Base-by-base conservation (phyloP, 2,113 vertebrate species). In the Peromyscus californicus region DNA sequence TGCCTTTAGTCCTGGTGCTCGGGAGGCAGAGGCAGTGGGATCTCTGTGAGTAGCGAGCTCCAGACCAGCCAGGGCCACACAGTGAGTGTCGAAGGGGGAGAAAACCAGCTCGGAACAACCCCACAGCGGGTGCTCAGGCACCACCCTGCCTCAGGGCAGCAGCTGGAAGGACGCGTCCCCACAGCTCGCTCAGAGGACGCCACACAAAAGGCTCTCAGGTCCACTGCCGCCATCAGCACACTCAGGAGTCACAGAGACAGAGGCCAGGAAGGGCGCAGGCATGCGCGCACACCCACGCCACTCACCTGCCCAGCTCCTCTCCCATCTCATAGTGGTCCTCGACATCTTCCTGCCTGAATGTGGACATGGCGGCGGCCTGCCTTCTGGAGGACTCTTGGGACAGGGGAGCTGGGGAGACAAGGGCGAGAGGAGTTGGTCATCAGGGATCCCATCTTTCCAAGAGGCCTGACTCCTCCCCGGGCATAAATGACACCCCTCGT, bases 261-360 rank as follows among this genome's bases (percentile, higher is more conserved):
- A 89, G 31, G 67, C 48, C 69, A 26, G 8, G 48, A n/a, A n/a
- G 51, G 51, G 51, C 7, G 1, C 13, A 7, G 31, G 16, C 29
- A 22, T 12, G 17, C 3, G 8, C 7, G 11, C 17, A 21, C 17
- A 48, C 51, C 69, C 76, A 7, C 2, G 3, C 7, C 11, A 33
- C 98, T 98, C 97, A 99, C 99, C 99, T 99, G 97, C 99, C 99
- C 96, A 99, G 98, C 96, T 99, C 99, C 70, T 99, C 99, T 0
- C 98, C 99, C 99, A 99, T 99, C 97, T 99, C 99, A 1, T 99
- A 99, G 95, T 99, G 98, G 0, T 98, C 98, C 95, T 99, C 99
- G 96, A 99, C 99, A 1, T 98, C 98, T 89, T 99, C 99, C 97
- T 99, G 99, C 57, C 98, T 98, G 98, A 99, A 99, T 0, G 98